Base-by-base conservation (phyloP, 2,113 vertebrate species). In the Pachypanchax playfairii region DNA sequence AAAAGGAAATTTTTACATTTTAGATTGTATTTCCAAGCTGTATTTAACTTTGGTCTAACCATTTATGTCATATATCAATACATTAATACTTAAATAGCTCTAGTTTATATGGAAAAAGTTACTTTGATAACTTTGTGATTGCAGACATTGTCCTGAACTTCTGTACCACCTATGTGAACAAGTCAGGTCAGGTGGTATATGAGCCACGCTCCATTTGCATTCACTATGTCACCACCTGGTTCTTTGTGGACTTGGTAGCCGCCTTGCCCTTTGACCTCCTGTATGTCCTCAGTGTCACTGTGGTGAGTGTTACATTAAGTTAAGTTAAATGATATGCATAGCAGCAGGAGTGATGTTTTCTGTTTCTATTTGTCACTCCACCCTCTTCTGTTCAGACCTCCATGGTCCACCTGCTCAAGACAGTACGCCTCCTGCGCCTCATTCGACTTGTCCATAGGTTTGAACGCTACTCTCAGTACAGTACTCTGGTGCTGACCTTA, bases 381-480 rank as follows among this genome's bases (percentile, higher is more conserved):
- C 4, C 21, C 26, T 22, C 15, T 62, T 17, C 14, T 35, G 22
- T 22, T 26, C 77, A 93, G 93, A 94, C 94, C 21, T 92, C 94
- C 0, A 79, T 93, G 79, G 93, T 94, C 57, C 93, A 93, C 88
- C 85, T 96, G 78, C 86, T 96, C 62, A 96, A 96, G 91, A 96
- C 94, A 0, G 91, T 96, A 25, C 91, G 95, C 17, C 88, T 96
- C 68, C 90, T 95, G 53, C 91, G 95, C 13, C 91, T 96, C 64
- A 90, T 96, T 68, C 92, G 95, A 10, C 90, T 96, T 62, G 92
- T 96, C 28, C 95, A 96, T 90, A 96, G 95, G 82, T 85, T 96
- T 81, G 95, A 96, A 61, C 93, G 95, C 7, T 96, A 96, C 89
- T 96, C 95, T 1, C 95, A 96, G 88, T 95, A 96, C 92, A 95